phyloP scores from a whole-genome alignment of 2,888 invertebrate genomes.

The Artemia sinica region DNA sequence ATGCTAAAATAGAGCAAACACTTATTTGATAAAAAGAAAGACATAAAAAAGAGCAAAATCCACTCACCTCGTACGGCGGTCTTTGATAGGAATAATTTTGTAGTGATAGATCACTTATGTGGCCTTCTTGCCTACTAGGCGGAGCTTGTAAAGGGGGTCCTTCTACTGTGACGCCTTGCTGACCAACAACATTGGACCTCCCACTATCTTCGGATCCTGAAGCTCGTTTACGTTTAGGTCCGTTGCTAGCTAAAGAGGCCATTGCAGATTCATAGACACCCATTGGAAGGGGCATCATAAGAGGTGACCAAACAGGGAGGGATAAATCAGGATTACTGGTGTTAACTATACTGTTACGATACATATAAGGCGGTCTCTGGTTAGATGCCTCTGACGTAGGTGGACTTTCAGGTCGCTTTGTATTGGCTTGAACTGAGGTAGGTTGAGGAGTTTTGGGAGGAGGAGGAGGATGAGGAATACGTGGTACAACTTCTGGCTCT shows the following conservation, averaged over 20 bases:
- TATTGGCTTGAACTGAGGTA: conserved; percentile 18
- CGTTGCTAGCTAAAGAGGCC: conserved; percentile 27
- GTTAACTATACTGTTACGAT: conserved; percentile 25
- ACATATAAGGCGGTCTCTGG: conserved; percentile 19
- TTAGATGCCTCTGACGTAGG: neutral
- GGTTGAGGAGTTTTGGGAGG: conserved; percentile 22
- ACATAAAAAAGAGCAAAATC: no score
- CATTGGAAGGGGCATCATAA: conserved; percentile 30
- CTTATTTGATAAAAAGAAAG: no score
- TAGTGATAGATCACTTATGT: neutral
- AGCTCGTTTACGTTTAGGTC: neutral
- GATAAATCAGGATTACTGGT: conserved; percentile 29
- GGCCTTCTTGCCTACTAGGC: neutral
- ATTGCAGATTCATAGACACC: conserved; percentile 31
- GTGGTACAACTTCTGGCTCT: conserved; percentile 14
- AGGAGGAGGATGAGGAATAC: conserved; percentile 18
- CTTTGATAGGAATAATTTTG: neutral
- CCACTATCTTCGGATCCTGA: neutral
- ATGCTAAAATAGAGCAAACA: no score
- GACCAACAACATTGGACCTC: neutral
- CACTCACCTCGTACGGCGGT: no score
- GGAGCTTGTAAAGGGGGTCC: neutral
- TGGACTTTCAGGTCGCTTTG: conserved; percentile 11
- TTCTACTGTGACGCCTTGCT: neutral
- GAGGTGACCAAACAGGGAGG: conserved; percentile 35